Evolutionary conservation across 2,888 invertebrate species (phyloP).

Genomic region (Nomada fucata): DNA sequence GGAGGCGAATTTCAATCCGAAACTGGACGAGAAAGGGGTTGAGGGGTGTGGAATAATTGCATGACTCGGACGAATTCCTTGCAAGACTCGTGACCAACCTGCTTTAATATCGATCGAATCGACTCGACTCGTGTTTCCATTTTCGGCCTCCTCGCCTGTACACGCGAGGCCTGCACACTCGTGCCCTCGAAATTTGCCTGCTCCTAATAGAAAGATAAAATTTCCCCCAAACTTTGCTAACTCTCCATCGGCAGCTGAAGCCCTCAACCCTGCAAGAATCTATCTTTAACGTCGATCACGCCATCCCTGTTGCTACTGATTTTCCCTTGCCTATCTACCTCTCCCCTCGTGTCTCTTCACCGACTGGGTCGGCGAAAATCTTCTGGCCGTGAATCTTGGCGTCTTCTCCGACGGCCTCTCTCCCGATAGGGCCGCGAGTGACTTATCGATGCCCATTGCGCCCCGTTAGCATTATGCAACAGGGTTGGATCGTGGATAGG

Average conservation of each 20-base stretch:
- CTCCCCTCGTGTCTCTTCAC: background rate
- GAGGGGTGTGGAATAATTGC: constrained; percentile 10
- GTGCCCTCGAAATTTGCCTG: too few relatives aligned
- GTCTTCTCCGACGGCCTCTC: background rate
- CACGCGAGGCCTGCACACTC: too few relatives aligned
- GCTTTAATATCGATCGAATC: constrained; percentile 54
- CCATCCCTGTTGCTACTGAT: background rate
- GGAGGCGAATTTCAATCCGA: constrained; percentile 4
- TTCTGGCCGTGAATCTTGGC: constrained; percentile 42
- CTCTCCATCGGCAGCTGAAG: too few relatives aligned
- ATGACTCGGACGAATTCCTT: constrained; percentile 18
- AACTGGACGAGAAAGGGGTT: background rate
- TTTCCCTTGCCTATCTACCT: background rate
- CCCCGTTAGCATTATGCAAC: constrained; percentile 60
- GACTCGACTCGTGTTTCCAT: constrained; percentile 1
- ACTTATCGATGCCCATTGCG: constrained; percentile 57
- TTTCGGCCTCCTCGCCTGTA: background rate
- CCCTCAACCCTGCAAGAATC: too few relatives aligned
- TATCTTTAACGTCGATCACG: background rate
- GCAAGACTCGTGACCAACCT: constrained; percentile 17
- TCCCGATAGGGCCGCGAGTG: constrained; percentile 19
- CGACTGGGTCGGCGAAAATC: background rate
- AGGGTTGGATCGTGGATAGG: background rate
- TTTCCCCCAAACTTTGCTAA: too few relatives aligned
- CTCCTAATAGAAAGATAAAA: too few relatives aligned